Evolutionary conservation across 2,113 vertebrate genomes (phyloP).

Genomic region (Orthonyx spaldingii): DNA sequence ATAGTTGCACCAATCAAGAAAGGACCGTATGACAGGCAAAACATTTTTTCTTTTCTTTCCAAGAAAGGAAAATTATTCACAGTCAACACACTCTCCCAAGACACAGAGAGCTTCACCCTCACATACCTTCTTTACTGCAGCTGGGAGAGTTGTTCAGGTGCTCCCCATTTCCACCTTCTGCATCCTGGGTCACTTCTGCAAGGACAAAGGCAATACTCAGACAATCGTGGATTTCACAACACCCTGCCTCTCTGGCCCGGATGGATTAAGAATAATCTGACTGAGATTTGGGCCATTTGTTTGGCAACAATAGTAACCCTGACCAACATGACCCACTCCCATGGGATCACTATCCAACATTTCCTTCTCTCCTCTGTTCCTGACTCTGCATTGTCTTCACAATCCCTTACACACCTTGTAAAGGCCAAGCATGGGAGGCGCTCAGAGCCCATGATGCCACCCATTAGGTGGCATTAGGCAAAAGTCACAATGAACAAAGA

Average conservation of each 20-base stretch:
- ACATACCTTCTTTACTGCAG: background rate
- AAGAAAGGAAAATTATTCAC: background rate
- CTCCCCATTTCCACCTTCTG: background rate
- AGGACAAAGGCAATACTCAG: background rate
- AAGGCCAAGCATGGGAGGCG: background rate
- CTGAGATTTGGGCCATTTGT: background rate
- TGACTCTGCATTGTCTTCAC: background rate
- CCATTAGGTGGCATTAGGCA: background rate
- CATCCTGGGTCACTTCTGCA: background rate
- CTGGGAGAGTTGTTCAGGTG: background rate
- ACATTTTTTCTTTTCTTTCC: background rate
- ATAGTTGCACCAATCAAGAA: background rate
- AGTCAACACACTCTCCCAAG: background rate
- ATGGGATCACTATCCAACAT: background rate
- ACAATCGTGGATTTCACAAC: background rate
- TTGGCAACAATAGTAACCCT: background rate
- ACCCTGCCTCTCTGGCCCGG: background rate
- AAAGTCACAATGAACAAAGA: background rate
- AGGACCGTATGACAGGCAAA: background rate
- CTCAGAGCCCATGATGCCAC: accelerated
- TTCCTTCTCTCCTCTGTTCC: background rate
- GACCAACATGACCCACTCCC: background rate
- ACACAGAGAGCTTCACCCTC: background rate
- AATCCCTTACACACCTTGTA: background rate
- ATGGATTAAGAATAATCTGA: background rate